Conservation (phyloP, 1,140 invertebrate species). For the Zaprionus inermis region DNA sequence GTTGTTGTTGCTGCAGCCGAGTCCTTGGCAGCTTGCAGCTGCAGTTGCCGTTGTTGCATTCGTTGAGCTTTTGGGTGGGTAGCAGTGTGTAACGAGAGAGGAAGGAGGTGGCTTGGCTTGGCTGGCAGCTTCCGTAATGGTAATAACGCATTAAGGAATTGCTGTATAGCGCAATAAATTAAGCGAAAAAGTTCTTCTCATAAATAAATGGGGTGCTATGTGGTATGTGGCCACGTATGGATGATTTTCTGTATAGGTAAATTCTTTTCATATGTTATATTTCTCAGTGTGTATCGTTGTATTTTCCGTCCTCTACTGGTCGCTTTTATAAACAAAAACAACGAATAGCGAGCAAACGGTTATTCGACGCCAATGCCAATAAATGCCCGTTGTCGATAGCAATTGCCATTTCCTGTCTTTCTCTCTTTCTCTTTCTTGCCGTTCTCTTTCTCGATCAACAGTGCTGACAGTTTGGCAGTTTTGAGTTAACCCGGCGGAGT, state of each 20-base stretch:
- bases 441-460: background rate
- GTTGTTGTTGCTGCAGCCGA: conserved; percentile 5
- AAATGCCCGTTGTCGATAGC: conserved; percentile 11
- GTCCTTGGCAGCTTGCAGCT: too few relatives aligned
- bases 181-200: conserved; percentile 13
- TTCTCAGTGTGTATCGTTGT: background rate
- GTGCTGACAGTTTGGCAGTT: conserved; percentile 1
- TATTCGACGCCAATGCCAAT: conserved; percentile 10
- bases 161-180: conserved; percentile 33
- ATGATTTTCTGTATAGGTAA: background rate
- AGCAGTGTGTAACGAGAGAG: background rate
- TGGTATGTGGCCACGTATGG: conserved; percentile 3
- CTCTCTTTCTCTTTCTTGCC: background rate
- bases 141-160: conserved; percentile 23
- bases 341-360: background rate
- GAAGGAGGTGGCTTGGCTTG: background rate
- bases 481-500: background rate
- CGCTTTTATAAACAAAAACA: conserved; percentile 28
- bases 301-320: conserved; percentile 18
- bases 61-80: conserved; percentile 1
- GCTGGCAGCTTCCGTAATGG: background rate
- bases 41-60: background rate
- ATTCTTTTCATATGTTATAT: background rate
- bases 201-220: conserved; percentile 20
- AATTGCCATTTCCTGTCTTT: conserved; percentile 1